Evolutionary conservation across 2,888 invertebrate species (phyloP).

Genomic region (Galerucella pusilla): DNA sequence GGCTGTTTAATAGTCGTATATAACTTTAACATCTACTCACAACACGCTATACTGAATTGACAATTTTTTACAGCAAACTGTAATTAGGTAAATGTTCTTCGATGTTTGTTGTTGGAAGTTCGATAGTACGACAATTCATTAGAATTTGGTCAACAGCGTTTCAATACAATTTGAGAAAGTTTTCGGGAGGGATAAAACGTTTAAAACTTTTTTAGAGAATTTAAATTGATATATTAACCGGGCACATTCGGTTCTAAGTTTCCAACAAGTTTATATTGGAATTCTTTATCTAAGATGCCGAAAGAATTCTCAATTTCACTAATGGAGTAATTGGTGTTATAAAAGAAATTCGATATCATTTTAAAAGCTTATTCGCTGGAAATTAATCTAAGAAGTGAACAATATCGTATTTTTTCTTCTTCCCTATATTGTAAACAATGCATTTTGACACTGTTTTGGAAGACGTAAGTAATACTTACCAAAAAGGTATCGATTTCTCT

Average conservation of each 20-base stretch:
- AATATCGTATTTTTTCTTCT: not conserved
- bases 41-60: no score
- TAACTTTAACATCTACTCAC: no score
- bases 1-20: no score
- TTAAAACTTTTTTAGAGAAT: conserved; percentile 20
- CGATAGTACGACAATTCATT: conserved; percentile 19
- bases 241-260: conserved; percentile 16
- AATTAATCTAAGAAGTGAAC: not conserved
- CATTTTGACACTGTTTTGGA: no score
- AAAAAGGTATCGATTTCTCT: no score
- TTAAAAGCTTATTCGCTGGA: not conserved
- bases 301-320: conserved; percentile 9
- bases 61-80: no score
- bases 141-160: conserved; percentile 13
- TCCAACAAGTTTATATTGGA: conserved; percentile 19
- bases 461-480: no score
- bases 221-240: conserved; percentile 26
- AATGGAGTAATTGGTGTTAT: conserved; percentile 13
- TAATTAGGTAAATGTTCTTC: no score
- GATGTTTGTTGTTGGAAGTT: not conserved
- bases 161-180: conserved; percentile 13
- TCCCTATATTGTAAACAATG: no score
- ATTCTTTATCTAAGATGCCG: conserved; percentile 17
- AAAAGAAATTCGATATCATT: not conserved
- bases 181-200: not conserved